Percentiles rank a stretch among this genome's conserved stretches.
These are phyloP conservation scores for Heteropelma amictum DNA, from an alignment of 2,888 invertebrate genomes.

Conservation along the genomic window DNA sequence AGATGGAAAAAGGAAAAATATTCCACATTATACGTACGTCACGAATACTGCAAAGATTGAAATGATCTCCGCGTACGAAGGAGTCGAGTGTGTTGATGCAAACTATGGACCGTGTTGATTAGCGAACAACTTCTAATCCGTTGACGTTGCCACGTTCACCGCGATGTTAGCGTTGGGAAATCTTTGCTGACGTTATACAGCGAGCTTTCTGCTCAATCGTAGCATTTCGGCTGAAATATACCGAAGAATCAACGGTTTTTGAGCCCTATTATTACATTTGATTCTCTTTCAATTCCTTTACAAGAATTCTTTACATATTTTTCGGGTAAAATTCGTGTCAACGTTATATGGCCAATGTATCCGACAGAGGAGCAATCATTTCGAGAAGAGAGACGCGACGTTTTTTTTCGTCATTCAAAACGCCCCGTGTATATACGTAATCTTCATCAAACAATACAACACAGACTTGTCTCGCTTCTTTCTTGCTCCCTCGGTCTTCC, in stretches of 20 bases:
- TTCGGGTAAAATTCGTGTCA: no score
- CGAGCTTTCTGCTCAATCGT: no score
- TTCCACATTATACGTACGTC: neutral
- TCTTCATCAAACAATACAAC: slow-evolving; percentile 2
- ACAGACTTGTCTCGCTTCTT: slow-evolving; percentile 1
- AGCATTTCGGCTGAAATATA: neutral
- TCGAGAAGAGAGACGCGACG: neutral
- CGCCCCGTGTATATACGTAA: neutral
- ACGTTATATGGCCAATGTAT: neutral
- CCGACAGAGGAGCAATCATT: neutral
- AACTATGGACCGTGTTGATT: slow-evolving; percentile 48
- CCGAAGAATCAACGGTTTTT: no score
- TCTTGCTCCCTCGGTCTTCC: neutral
- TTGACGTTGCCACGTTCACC: neutral
- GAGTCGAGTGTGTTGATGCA: slow-evolving; percentile 53
- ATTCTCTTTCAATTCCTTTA: no score
- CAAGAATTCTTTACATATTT: no score
- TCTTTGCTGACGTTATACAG: no score
- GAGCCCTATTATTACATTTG: no score
- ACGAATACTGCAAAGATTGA: slow-evolving; percentile 8
- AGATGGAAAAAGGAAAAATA: neutral
- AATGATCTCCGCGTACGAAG: no score
- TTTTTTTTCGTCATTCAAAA: neutral
- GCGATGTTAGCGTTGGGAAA: neutral
- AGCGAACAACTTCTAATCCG: slow-evolving; percentile 59